Conservation (phyloP, 37 sponge, comb jelly and placozoan species). For the Hexactinellida sp. region DNA sequence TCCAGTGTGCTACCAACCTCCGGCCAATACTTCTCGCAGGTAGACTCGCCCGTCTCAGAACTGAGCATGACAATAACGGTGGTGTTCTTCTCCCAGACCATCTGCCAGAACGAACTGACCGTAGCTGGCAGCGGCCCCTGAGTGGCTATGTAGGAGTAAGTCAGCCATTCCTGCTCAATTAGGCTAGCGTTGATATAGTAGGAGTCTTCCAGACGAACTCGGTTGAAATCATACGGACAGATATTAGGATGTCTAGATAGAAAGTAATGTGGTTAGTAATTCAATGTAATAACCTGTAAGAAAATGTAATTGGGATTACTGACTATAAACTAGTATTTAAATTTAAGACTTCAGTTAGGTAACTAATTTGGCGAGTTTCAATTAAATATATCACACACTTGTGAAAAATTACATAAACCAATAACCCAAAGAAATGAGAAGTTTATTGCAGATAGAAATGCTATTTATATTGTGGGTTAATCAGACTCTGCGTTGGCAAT, state of each 20-base stretch:
- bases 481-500: no score
- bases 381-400: no score
- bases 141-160: background rate
- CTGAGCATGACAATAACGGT: background rate
- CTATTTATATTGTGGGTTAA: no score
- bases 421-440: no score
- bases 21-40: background rate
- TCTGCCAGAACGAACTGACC: background rate
- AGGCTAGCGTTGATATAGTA: background rate
- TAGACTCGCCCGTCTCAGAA: background rate
- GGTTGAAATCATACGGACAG: conserved; percentile 1
- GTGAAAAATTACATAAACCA: no score
- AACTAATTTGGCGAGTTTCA: no score
- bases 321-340: no score
- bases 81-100: background rate
- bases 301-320: no score
- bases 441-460: no score
- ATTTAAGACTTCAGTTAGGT: no score
- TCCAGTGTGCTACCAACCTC: background rate
- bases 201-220: background rate
- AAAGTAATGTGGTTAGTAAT: no score
- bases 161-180: background rate
- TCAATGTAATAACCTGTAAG: no score
- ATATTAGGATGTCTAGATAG: background rate
- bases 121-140: background rate